These are phyloP conservation scores for Lagria hirta DNA, from an alignment of 2,888 invertebrate species.

Conservation along the genomic window DNA sequence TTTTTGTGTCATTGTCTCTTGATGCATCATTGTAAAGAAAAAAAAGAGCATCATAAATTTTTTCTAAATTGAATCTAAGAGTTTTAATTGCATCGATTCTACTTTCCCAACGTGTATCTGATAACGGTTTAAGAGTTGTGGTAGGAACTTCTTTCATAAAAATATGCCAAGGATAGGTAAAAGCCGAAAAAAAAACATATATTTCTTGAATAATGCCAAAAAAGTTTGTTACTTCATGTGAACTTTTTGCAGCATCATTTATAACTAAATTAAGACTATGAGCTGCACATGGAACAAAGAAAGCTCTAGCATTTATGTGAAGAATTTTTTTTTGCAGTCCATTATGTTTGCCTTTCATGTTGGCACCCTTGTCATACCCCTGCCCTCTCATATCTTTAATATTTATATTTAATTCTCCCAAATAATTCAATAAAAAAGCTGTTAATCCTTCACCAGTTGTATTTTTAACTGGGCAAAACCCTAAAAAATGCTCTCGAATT, in stretches of 20 bases:
- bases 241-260: conserved; percentile 32
- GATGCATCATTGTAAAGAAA: conserved; percentile 22
- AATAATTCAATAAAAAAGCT: conserved; percentile 21
- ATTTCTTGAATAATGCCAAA: conserved; percentile 34
- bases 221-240: conserved; percentile 26
- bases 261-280: conserved; percentile 38
- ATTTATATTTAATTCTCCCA: conserved; percentile 19
- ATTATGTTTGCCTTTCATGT: conserved; percentile 33
- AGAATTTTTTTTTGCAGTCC: conserved; percentile 32
- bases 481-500: too few species aligned
- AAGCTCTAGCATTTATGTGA: conserved; percentile 32
- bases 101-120: conserved; percentile 25
- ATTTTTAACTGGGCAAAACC: conserved; percentile 24
- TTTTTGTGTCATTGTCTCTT: conserved; percentile 25
- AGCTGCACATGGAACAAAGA: conserved; percentile 35
- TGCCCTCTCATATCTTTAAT: conserved; percentile 25
- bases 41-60: conserved; percentile 29
- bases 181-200: conserved; percentile 34
- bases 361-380: conserved; percentile 30
- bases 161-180: conserved; percentile 28
- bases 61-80: conserved; percentile 11
- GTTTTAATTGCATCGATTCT: conserved; percentile 19
- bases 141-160: conserved; percentile 26
- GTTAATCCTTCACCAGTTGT: conserved; percentile 28
- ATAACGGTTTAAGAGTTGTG: conserved; percentile 28